These are phyloP conservation scores for Sarotherodon lohbergeri DNA, from an alignment of 2,113 vertebrate species.

Conservation along the genomic window DNA sequence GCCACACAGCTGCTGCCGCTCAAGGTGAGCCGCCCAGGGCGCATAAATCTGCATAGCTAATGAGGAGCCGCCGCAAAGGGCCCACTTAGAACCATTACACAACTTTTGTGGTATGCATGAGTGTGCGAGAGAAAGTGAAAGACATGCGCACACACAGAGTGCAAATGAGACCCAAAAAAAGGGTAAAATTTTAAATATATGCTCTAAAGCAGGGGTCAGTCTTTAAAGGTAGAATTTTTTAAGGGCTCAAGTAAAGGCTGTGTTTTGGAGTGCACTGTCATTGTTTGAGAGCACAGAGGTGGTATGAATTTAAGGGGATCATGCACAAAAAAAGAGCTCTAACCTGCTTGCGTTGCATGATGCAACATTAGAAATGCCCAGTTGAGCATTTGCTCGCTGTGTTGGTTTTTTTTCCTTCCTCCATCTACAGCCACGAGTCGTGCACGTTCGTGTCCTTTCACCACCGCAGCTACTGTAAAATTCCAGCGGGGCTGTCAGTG, in stretches of 20 bases:
- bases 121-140: background rate
- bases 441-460: background rate
- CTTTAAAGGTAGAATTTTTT: background rate
- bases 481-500: conserved; percentile 2
- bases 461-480: background rate
- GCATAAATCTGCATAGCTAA: conserved; percentile 69
- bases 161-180: background rate
- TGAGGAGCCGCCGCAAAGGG: conserved; percentile 36
- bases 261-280: background rate
- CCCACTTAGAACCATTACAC: conserved; percentile 60
- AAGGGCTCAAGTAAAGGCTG: background rate
- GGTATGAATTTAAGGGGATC: background rate
- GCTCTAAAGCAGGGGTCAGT: background rate
- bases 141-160: background rate
- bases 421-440: background rate
- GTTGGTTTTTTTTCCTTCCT: background rate
- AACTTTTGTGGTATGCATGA: conserved; percentile 29
- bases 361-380: background rate
- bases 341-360: background rate
- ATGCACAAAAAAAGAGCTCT: background rate
- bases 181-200: background rate
- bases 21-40: conserved; percentile 58
- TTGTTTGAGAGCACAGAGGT: background rate
- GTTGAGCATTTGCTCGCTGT: background rate
- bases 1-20: conserved; percentile 55